These are phyloP conservation scores for Triplophysa bombifrons DNA, from an alignment of 2,797 vertebrate genomes.

Conservation along the genomic window DNA sequence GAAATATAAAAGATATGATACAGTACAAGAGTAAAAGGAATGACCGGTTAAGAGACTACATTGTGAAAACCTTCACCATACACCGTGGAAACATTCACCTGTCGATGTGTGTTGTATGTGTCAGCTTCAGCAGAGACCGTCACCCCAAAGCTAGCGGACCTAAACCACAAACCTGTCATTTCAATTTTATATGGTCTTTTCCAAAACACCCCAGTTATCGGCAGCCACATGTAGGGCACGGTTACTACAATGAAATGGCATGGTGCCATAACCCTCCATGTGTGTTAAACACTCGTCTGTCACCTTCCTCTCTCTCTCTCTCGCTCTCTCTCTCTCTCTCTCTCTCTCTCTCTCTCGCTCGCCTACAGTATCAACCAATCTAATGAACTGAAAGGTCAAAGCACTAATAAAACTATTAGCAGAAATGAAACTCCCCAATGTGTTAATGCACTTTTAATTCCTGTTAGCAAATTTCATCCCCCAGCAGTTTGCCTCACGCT, in stretches of 20 bases:
- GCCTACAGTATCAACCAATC: conserved; percentile 68
- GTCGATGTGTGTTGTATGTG: no score
- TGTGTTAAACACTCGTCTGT: conserved; percentile 41
- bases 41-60: no score
- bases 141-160: no score
- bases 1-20: no score
- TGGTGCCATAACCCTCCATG: not conserved
- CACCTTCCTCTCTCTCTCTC: conserved; percentile 47
- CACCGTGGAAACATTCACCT: no score
- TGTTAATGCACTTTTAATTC: conserved; percentile 90
- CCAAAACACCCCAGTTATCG: no score
- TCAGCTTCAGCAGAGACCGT: no score
- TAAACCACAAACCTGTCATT: no score
- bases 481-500: conserved; percentile 83
- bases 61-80: no score
- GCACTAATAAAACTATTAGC: conserved; percentile 88
- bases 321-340: not conserved
- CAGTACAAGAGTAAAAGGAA: no score
- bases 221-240: not conserved
- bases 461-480: conserved; percentile 89
- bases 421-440: conserved; percentile 85
- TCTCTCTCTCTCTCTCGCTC: conserved; percentile 62
- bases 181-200: no score
- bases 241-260: conserved; percentile 2
- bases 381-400: conserved; percentile 88